Percentiles rank a stretch among this genome's conserved stretches.
phyloP scores from a whole-genome alignment of 2,113 vertebrate genomes.

The Chlamydotis undulata region DNA sequence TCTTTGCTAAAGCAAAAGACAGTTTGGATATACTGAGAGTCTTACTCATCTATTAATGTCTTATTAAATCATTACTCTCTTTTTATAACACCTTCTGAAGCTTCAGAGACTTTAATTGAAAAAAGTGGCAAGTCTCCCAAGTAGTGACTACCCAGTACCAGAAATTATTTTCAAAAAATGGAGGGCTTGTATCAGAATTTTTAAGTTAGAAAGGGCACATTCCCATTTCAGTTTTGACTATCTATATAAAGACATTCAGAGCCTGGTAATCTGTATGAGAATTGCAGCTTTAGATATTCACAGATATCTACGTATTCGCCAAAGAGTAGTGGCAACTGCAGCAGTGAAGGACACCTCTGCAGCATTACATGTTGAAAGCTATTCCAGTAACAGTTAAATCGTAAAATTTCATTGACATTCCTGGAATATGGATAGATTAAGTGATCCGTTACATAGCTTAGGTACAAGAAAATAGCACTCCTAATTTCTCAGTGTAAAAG shows the following conservation, averaged over 20 bases:
- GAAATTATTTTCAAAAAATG: neutral
- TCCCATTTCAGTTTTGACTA: neutral
- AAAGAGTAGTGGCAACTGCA: neutral
- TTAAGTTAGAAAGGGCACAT: neutral
- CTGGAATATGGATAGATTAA: neutral
- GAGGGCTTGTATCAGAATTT: neutral
- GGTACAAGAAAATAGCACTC: neutral
- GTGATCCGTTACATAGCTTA: neutral
- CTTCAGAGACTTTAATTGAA: neutral
- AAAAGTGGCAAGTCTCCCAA: neutral
- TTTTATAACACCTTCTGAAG: neutral
- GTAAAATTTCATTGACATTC: neutral
- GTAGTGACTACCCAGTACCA: neutral
- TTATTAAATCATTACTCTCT: neutral
- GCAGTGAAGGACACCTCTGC: neutral
- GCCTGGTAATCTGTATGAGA: neutral
- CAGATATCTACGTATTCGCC: neutral
- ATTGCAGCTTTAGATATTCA: neutral
- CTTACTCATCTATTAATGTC: neutral
- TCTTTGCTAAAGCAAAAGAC: neutral
- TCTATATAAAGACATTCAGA: fast-evolving
- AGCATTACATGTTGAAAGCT: neutral
- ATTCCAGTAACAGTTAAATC: neutral
- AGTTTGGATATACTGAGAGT: neutral
- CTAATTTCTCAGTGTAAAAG: neutral